Percentiles rank a stretch among this genome's conserved stretches.
These are phyloP conservation scores for Nematolebias whitei DNA, from an alignment of 2,113 vertebrate genomes.

Conservation along the genomic window DNA sequence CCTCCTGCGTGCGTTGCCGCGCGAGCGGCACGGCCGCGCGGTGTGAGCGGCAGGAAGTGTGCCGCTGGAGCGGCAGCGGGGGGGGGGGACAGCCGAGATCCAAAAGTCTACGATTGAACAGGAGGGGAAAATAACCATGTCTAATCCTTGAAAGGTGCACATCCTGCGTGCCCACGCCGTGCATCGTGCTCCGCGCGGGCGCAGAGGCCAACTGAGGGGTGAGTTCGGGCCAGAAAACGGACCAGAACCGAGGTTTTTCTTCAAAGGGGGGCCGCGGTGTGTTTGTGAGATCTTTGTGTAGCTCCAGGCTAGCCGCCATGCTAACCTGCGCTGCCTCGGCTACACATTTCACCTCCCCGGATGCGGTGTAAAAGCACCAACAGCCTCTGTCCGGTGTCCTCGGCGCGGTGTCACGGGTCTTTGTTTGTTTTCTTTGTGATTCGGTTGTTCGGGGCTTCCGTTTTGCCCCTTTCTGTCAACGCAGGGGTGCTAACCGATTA, in stretches of 20 bases:
- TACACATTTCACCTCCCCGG: neutral
- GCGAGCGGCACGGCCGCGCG: conserved; percentile 42
- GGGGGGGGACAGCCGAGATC: conserved; percentile 50
- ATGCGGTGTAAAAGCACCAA: fast-evolving
- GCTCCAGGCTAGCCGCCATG: conserved; percentile 62
- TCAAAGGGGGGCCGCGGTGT: conserved; percentile 67
- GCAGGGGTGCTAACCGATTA: conserved; percentile 57
- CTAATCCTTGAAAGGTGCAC: conserved; percentile 51
- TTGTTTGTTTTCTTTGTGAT: conserved; percentile 24
- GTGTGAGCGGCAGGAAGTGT: conserved; percentile 78
- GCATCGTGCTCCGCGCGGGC: conserved; percentile 27
- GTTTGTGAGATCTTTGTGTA: conserved; percentile 81
- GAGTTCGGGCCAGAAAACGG: conserved; percentile 53
- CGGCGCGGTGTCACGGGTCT: neutral
- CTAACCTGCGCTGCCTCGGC: conserved; percentile 37
- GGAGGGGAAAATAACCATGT: conserved; percentile 58
- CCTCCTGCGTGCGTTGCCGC: conserved; percentile 59
- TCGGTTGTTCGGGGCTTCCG: conserved; percentile 27
- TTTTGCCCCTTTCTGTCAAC: conserved; percentile 42
- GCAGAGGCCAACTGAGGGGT: conserved; percentile 67
- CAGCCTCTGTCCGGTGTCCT: fast-evolving
- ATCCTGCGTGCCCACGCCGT: conserved; percentile 22
- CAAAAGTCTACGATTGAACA: conserved; percentile 59
- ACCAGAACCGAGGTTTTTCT: conserved; percentile 46
- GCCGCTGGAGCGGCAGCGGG: conserved; percentile 55